These are phyloP conservation scores for Neoaliturus tenellus DNA, from an alignment of 2,888 invertebrate genomes.

Conservation along the genomic window DNA sequence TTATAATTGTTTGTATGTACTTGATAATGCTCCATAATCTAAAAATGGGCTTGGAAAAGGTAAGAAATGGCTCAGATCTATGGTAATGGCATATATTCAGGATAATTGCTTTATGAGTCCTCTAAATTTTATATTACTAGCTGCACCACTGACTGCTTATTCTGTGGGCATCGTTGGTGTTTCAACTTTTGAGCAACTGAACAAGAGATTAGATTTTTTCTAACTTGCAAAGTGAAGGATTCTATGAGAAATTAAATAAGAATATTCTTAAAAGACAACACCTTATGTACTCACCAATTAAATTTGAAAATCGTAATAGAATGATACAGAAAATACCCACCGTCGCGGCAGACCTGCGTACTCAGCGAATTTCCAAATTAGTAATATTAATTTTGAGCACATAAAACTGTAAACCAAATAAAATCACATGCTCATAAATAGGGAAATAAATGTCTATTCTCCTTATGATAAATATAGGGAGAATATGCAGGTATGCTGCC, in stretches of 20 bases:
- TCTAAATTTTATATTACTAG: not conserved
- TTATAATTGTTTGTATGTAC: not conserved
- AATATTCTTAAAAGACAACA: not conserved
- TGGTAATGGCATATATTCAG: not conserved
- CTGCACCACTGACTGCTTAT: not conserved
- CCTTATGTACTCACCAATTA: not conserved
- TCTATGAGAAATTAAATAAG: not conserved
- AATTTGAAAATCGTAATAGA: not conserved
- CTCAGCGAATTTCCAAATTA: too few relatives aligned
- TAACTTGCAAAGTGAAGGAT: not conserved
- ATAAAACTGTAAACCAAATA: too few relatives aligned
- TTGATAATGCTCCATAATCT: not conserved
- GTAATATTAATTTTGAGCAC: too few relatives aligned
- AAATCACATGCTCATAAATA: too few relatives aligned
- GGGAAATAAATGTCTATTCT: too few relatives aligned
- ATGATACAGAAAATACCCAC: not conserved
- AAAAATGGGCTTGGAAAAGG: not conserved
- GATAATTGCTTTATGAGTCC: not conserved
- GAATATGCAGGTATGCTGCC: too few relatives aligned
- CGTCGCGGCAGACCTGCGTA: too few relatives aligned
- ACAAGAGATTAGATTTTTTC: not conserved
- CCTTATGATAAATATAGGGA: too few relatives aligned
- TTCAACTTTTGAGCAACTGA: not conserved
- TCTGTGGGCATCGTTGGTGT: not conserved
- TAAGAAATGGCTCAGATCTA: not conserved